Evolutionary conservation across 2,888 invertebrate species (phyloP), one percentile per base, ranked within the genome.

Genomic region (Frankliniella intonsa): DNA sequence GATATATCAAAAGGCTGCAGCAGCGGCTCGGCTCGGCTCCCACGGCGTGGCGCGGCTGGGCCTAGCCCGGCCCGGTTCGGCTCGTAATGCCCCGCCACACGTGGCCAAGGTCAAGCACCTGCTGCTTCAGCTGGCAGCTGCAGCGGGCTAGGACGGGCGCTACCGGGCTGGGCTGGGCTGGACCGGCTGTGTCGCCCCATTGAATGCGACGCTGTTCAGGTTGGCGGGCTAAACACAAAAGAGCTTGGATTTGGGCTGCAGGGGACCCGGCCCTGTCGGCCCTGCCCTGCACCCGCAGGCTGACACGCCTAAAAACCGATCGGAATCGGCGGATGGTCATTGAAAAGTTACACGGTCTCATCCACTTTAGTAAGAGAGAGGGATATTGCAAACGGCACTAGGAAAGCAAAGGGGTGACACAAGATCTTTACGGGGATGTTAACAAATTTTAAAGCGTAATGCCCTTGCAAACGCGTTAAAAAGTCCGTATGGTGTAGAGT

Each of bases 171-270:
- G 69, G 69, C 69, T 76, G 22, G 69, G 69, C 69, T 76, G n/a
- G 69, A 11, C 69, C 69, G 69, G 69, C 69, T 25, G 22, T 8
- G 69, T 25, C 12, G 11, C 69, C 22, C 69, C 69, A 76, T 76
- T 76, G 69, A 76, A 8, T 76, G 69, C 11, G 69, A 76, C 25
- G 69, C 62, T 76, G 69, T 76, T 76, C 69, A 25, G 69, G 22
- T 76, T 76, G 69, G 69, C 25, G 69, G 69, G 11, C 25, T 25
- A 76, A 76, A 76, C 69, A 76, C 69, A 76, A 76, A 76, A 25
- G 69, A 38, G 38, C 38, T 38, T 38, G 38, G 38, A 38, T 38
- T 38, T 38, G 38, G 38, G 38, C 38, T 38, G 38, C 5, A 3
- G 38, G 38, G 38, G 38, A 38, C 38, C 3, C 38, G 38, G 38